Conservation (phyloP, 2,888 invertebrate species). For the Epinotia ramella region DNA sequence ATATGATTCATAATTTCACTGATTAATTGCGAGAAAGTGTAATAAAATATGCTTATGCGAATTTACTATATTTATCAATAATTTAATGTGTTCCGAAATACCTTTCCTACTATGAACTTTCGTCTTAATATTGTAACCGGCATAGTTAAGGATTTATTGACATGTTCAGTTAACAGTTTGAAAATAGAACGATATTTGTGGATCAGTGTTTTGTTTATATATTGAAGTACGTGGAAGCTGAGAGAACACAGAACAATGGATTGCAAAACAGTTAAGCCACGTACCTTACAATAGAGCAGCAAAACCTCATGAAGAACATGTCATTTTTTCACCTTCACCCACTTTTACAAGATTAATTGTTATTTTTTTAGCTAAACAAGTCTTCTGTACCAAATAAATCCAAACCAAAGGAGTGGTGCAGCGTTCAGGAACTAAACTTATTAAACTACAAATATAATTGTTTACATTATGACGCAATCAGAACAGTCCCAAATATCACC, state of each 20-base stretch:
- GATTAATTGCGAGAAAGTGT: not conserved
- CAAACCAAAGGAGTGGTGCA: constrained; percentile 58
- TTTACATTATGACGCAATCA: constrained; percentile 14
- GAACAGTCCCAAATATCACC: not conserved
- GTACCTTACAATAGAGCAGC: constrained; percentile 23
- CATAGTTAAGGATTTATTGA: not conserved
- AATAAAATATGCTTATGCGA: not conserved
- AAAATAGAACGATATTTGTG: constrained; percentile 29
- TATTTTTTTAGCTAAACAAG: constrained; percentile 13
- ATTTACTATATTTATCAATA: not conserved
- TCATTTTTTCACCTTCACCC: constrained; percentile 23
- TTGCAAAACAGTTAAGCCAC: constrained; percentile 29
- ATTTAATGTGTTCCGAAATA: not conserved
- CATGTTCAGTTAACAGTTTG: constrained; percentile 1
- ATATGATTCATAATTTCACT: not conserved
- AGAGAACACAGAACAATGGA: constrained; percentile 28
- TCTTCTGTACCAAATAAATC: constrained; percentile 52
- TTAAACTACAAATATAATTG: not conserved
- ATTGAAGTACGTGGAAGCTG: constrained; percentile 14
- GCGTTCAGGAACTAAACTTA: constrained; percentile 53
- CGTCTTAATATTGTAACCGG: not conserved
- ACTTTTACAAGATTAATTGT: constrained; percentile 7
- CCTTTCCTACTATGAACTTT: not conserved
- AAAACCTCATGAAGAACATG: not conserved
- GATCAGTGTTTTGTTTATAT: constrained; percentile 35